Evolutionary conservation across 2,797 vertebrate genomes (phyloP).

Genomic region (Halcyon chelicuti): DNA sequence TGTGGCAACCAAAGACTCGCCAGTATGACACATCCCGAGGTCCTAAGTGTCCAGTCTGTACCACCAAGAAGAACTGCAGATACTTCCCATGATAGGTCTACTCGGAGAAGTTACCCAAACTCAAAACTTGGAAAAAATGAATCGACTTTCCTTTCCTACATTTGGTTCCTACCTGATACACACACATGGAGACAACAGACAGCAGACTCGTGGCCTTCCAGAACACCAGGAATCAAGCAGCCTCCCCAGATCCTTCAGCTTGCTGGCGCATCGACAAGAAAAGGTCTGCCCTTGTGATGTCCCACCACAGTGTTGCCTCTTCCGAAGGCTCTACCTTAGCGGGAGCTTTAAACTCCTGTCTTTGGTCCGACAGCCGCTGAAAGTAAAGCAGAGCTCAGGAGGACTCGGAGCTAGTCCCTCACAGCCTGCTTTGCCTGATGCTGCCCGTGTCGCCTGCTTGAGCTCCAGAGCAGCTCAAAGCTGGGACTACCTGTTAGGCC

Average conservation of each 20-base stretch:
- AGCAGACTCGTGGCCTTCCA: neutral
- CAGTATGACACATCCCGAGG: neutral
- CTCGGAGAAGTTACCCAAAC: neutral
- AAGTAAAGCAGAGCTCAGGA: neutral
- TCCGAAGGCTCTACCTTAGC: neutral
- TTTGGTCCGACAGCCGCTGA: neutral
- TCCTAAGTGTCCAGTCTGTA: neutral
- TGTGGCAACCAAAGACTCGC: neutral
- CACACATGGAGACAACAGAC: neutral
- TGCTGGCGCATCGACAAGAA: neutral
- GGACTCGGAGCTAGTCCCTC: neutral
- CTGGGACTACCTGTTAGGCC: no score
- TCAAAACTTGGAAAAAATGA: accelerated
- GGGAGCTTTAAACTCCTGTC: neutral
- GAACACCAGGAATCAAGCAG: neutral
- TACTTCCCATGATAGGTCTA: accelerated
- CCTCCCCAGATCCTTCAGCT: neutral
- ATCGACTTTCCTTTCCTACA: accelerated
- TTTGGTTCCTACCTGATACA: neutral
- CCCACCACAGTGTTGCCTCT: neutral
- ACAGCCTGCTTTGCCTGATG: neutral
- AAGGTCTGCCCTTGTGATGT: neutral
- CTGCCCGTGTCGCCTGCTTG: neutral
- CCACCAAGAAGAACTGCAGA: neutral
- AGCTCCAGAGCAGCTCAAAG: neutral